phyloP scores from a whole-genome alignment of 2,888 invertebrate species.

The Keiferia lycopersicella region DNA sequence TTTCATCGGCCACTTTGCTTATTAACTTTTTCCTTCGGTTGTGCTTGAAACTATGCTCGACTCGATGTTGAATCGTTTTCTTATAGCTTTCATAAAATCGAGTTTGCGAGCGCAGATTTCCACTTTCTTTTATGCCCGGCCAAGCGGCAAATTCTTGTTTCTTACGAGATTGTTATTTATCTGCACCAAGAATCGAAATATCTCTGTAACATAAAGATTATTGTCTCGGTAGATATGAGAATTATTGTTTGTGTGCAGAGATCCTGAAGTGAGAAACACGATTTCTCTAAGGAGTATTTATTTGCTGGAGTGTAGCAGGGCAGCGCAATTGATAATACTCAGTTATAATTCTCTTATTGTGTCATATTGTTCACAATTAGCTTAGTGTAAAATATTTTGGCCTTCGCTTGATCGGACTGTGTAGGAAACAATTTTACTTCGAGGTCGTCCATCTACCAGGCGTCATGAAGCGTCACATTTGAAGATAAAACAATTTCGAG shows the following conservation, averaged over 20 bases:
- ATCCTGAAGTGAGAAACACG: neutral
- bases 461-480: slow-evolving; percentile 26
- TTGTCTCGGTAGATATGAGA: slow-evolving; percentile 26
- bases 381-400: neutral
- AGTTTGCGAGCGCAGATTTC: slow-evolving; percentile 48
- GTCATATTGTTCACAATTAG: neutral
- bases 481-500: slow-evolving; percentile 29
- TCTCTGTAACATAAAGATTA: slow-evolving; percentile 40
- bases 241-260: neutral
- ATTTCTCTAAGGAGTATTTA: neutral
- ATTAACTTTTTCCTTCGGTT: slow-evolving; percentile 29
- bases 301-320: neutral
- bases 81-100: slow-evolving; percentile 29
- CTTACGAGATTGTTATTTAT: slow-evolving; percentile 40
- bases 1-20: slow-evolving; percentile 24
- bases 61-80: slow-evolving; percentile 23
- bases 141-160: slow-evolving; percentile 64
- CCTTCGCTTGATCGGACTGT: neutral
- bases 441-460: slow-evolving; percentile 7
- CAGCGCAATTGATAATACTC: neutral
- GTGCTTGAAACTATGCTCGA: slow-evolving; percentile 20
- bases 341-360: neutral
- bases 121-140: slow-evolving; percentile 64
- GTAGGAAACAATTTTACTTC: neutral
- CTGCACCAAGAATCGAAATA: slow-evolving; percentile 32